Evolutionary conservation across 2,797 vertebrate genomes (phyloP).

Genomic region (Toxotes lorentzi): DNA sequence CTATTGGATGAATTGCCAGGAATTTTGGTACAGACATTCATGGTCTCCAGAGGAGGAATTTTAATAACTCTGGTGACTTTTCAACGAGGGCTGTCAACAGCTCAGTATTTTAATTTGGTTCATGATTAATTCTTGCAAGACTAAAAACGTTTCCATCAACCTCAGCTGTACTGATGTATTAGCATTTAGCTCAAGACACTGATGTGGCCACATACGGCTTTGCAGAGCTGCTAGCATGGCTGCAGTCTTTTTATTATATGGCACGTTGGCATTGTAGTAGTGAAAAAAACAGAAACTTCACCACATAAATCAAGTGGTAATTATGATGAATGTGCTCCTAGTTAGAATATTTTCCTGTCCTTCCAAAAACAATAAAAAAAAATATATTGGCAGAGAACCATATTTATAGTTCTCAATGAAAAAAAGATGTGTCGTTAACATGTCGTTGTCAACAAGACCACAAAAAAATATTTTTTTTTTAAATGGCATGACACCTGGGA

Average conservation of each 20-base stretch:
- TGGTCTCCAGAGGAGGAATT: not conserved
- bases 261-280: not conserved
- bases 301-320: not conserved
- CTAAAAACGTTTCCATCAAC: not conserved
- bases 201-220: not conserved
- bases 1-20: not conserved
- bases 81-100: not conserved
- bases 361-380: constrained; percentile 19
- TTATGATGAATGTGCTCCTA: not conserved
- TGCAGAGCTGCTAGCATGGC: not conserved
- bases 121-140: not conserved
- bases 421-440: not conserved
- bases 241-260: not conserved
- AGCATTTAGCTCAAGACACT: not conserved
- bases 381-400: constrained; percentile 7
- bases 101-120: not conserved
- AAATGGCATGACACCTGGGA: constrained; percentile 45
- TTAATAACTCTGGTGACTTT: not conserved
- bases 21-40: not conserved
- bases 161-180: not conserved
- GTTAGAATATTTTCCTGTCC: not conserved
- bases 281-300: not conserved
- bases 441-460: not conserved
- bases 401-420: constrained; percentile 11
- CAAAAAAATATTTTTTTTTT: no score